Conservation (phyloP, 2,797 vertebrate species). For the Sphaeramia orbicularis region DNA sequence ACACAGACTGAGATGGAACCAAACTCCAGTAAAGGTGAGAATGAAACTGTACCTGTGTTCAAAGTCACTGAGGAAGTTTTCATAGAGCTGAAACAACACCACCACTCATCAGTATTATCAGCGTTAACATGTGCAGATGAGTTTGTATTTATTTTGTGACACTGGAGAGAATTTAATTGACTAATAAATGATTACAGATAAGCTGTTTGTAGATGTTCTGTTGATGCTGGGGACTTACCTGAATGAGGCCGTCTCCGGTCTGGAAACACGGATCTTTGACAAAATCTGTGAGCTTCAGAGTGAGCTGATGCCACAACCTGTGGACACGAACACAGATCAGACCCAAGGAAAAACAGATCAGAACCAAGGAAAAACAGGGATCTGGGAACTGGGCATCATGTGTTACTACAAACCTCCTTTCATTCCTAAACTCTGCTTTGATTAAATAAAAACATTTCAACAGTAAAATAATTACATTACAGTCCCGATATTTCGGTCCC, state of each 20-base stretch:
- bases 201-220: too few species aligned
- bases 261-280: slow-evolving; percentile 94
- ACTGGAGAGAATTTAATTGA: background rate
- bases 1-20: too few species aligned
- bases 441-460: too few species aligned
- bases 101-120: slow-evolving; percentile 1
- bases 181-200: too few species aligned
- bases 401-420: too few species aligned
- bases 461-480: too few species aligned
- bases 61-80: slow-evolving; percentile 97
- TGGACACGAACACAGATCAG: too few species aligned
- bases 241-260: slow-evolving; percentile 91
- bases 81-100: slow-evolving; percentile 89
- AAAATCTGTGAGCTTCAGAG: slow-evolving; percentile 92
- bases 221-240: slow-evolving; percentile 75
- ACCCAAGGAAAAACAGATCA: too few species aligned
- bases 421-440: too few species aligned
- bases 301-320: slow-evolving; percentile 98
- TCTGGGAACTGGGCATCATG: too few species aligned
- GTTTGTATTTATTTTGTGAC: background rate
- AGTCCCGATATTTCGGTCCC: too few species aligned
- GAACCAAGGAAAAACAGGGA: too few species aligned
- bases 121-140: background rate
- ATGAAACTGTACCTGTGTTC: slow-evolving; percentile 91
- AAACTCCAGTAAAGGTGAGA: background rate